Percentiles rank a stretch among this genome's conserved stretches.
Conservation (phyloP, 92 coral and sea anemone genomes). For the Zoanthus gigantus region DNA sequence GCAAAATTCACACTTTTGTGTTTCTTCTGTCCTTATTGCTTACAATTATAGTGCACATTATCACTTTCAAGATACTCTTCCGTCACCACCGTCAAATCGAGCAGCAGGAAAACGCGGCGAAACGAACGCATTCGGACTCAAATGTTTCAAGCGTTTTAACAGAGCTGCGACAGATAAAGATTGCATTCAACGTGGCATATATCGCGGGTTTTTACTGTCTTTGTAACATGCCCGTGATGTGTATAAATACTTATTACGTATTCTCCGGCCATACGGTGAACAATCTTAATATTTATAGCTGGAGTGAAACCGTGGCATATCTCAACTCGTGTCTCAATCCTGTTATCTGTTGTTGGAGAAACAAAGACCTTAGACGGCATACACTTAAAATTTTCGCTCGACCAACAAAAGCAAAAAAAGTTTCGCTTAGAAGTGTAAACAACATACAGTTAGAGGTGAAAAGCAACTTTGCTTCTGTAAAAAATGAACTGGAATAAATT, state of each 20-base stretch:
- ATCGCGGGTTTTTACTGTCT: slow-evolving; percentile 78
- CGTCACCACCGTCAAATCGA: slow-evolving; percentile 73
- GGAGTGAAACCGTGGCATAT: slow-evolving; percentile 85
- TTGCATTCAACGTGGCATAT: slow-evolving; percentile 78
- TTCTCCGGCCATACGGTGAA: slow-evolving; percentile 60
- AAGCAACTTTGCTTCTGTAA: background rate
- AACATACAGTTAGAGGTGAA: slow-evolving; percentile 5
- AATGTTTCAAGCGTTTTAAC: slow-evolving; percentile 17
- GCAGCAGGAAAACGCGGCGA: slow-evolving; percentile 46
- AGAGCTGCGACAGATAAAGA: slow-evolving; percentile 63
- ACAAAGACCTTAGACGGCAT: slow-evolving; percentile 60
- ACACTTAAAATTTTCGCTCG: background rate
- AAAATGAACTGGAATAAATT: background rate
- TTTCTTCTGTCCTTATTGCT: slow-evolving; percentile 15
- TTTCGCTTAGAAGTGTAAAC: slow-evolving; percentile 1
- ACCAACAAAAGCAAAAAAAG: background rate
- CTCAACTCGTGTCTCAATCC: slow-evolving; percentile 83
- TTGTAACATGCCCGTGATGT: slow-evolving; percentile 76
- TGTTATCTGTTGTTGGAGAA: slow-evolving; percentile 77
- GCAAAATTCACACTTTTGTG: slow-evolving; percentile 6
- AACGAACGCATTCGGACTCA: slow-evolving; percentile 23
- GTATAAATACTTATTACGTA: slow-evolving; percentile 62
- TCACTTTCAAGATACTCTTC: slow-evolving; percentile 60
- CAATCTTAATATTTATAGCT: slow-evolving; percentile 63
- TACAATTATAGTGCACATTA: slow-evolving; percentile 60